These are phyloP conservation scores for Salticus scenicus DNA, from an alignment of 2,888 invertebrate genomes.

Conservation along the genomic window DNA sequence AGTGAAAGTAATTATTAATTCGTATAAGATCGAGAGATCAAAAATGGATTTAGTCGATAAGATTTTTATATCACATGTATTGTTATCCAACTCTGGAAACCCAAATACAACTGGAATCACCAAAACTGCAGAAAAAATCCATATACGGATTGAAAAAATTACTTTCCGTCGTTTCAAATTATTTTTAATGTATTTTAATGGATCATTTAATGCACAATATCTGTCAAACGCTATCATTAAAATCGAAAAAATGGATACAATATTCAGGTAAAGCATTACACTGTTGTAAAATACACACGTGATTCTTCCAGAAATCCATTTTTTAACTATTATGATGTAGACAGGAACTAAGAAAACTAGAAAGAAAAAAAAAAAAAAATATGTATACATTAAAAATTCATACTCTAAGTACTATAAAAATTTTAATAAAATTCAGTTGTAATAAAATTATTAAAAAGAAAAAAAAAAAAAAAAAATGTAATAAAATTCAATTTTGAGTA, in stretches of 20 bases:
- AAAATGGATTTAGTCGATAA: neutral
- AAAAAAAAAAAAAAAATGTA: too few species aligned
- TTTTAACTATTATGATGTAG: slow-evolving; percentile 75
- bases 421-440: too few species aligned
- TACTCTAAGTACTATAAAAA: too few species aligned
- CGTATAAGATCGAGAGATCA: slow-evolving; percentile 73
- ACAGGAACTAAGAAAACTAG: slow-evolving; percentile 77
- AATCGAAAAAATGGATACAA: slow-evolving; percentile 81
- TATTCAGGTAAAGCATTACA: slow-evolving; percentile 79
- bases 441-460: too few species aligned
- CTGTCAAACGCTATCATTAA: slow-evolving; percentile 82
- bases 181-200: slow-evolving; percentile 80
- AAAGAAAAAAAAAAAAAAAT: slow-evolving; percentile 26
- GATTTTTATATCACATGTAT: neutral
- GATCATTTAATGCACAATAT: slow-evolving; percentile 82
- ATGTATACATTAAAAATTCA: too few species aligned
- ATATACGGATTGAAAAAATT: slow-evolving; percentile 76
- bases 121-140: slow-evolving; percentile 76
- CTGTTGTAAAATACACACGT: slow-evolving; percentile 80
- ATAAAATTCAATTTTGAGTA: too few species aligned
- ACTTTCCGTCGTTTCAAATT: slow-evolving; percentile 77
- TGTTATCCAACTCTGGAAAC: neutral
- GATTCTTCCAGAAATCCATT: slow-evolving; percentile 73
- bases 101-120: slow-evolving; percentile 72
- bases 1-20: slow-evolving; percentile 75